These are phyloP conservation scores for Neoitamus cyanurus DNA, from an alignment of 2,888 invertebrate species.

Conservation along the genomic window DNA sequence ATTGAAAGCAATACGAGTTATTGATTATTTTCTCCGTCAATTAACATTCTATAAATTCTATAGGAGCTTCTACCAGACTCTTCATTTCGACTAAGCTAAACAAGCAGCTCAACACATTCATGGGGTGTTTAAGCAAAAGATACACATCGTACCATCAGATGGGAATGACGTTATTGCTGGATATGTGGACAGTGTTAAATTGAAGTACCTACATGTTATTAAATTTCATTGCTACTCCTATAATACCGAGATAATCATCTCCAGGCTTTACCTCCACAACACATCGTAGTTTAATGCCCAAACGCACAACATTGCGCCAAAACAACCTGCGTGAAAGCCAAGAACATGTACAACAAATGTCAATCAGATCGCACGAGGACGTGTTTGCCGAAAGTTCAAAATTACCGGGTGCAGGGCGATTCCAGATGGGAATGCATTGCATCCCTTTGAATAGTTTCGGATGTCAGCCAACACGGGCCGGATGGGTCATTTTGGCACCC, in stretches of 20 bases:
- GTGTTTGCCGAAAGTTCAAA: not conserved
- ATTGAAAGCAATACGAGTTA: too few species aligned
- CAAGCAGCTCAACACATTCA: not conserved
- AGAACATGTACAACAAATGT: not conserved
- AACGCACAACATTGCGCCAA: not conserved
- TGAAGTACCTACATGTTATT: not conserved
- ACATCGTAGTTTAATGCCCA: too few species aligned
- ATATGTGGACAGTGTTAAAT: not conserved
- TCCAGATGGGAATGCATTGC: not conserved
- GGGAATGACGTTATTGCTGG: not conserved
- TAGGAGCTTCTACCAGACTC: too few species aligned
- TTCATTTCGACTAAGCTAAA: too few species aligned
- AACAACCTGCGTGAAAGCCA: not conserved
- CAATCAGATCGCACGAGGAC: slow-evolving; percentile 3
- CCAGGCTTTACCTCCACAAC: too few species aligned
- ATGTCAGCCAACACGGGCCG: not conserved
- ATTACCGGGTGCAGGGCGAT: not conserved
- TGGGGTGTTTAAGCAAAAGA: not conserved
- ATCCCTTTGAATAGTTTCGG: slow-evolving; percentile 21
- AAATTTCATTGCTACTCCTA: not conserved
- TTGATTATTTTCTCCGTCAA: too few species aligned
- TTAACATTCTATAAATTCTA: too few species aligned
- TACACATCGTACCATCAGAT: not conserved
- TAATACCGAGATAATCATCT: not conserved
- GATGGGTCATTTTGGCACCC: not conserved